A percentile compares a stretch with the other conserved stretches of the same genome.
Conservation (phyloP, 2,888 invertebrate species). For the Hydropsyche betteni region DNA sequence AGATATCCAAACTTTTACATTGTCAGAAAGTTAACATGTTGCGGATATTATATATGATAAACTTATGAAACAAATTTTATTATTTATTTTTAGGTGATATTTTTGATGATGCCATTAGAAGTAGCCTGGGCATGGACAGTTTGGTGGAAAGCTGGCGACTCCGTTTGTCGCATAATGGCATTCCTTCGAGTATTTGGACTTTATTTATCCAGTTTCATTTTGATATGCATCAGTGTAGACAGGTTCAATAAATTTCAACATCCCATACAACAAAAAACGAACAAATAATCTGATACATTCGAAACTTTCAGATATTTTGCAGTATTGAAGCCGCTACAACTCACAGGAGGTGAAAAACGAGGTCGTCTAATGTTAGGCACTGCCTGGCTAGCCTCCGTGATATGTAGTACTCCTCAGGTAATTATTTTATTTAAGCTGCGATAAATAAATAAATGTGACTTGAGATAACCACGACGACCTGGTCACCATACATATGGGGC, state of each 20-base stretch:
- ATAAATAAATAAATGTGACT: background rate
- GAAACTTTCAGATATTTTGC: conserved; percentile 78
- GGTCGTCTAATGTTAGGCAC: conserved; percentile 79
- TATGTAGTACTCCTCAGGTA: conserved; percentile 90
- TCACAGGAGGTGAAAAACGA: conserved; percentile 76
- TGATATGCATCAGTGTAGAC: conserved; percentile 89
- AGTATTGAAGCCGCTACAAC: conserved; percentile 80
- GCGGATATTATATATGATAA: too few species aligned
- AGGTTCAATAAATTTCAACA: conserved; percentile 65
- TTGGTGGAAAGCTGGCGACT: conserved; percentile 85
- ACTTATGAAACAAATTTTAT: background rate
- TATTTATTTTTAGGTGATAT: conserved; percentile 73
- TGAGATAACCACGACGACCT: background rate
- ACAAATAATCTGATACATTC: background rate
- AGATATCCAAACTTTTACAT: too few species aligned
- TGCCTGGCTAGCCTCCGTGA: conserved; percentile 82
- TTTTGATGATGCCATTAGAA: conserved; percentile 91
- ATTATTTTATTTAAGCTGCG: background rate
- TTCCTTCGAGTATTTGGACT: conserved; percentile 89
- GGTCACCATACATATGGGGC: too few species aligned
- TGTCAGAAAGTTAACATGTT: too few species aligned
- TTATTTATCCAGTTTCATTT: conserved; percentile 85
- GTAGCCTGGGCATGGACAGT: conserved; percentile 90
- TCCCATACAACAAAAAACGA: background rate
- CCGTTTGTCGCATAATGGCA: conserved; percentile 85